Conservation (phyloP, 2,888 invertebrate genomes). For the Dolichopus griseipennis region DNA sequence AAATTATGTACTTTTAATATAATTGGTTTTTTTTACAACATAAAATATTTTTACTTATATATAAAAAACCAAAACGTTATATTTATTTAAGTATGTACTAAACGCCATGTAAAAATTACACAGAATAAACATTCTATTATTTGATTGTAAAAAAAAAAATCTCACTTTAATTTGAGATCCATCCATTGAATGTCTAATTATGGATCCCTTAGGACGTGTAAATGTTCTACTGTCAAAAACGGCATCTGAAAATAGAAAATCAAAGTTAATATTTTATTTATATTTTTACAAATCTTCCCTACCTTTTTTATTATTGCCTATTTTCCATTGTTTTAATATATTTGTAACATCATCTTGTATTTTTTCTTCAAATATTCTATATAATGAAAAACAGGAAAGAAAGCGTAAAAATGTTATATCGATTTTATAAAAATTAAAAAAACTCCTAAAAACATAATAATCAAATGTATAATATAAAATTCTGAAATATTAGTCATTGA, state of each 20-base stretch:
- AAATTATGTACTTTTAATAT: no score
- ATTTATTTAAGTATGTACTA: no score
- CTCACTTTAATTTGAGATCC: not conserved
- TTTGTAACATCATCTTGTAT: conserved; percentile 42
- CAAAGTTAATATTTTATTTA: no score
- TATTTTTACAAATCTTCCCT: no score
- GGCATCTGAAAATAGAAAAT: conserved; percentile 28
- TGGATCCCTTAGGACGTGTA: conserved; percentile 37
- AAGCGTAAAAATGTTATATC: conserved; percentile 1
- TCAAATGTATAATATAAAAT: no score
- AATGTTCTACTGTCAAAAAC: conserved; percentile 42
- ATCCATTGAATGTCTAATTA: not conserved
- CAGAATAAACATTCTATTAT: not conserved
- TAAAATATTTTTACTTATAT: no score
- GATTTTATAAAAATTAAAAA: no score
- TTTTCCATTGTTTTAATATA: conserved; percentile 43
- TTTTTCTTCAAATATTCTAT: conserved; percentile 40
- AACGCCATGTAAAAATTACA: not conserved
- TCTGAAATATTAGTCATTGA: no score
- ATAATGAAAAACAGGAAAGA: conserved; percentile 17
- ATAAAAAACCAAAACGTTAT: no score
- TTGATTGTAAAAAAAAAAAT: not conserved
- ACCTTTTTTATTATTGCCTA: conserved; percentile 9
- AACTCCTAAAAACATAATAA: no score
- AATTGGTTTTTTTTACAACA: no score